A percentile compares a stretch with the other conserved stretches of the same genome.
phyloP scores from a whole-genome alignment of 2,113 vertebrate species.

The Caranx melampygus region DNA sequence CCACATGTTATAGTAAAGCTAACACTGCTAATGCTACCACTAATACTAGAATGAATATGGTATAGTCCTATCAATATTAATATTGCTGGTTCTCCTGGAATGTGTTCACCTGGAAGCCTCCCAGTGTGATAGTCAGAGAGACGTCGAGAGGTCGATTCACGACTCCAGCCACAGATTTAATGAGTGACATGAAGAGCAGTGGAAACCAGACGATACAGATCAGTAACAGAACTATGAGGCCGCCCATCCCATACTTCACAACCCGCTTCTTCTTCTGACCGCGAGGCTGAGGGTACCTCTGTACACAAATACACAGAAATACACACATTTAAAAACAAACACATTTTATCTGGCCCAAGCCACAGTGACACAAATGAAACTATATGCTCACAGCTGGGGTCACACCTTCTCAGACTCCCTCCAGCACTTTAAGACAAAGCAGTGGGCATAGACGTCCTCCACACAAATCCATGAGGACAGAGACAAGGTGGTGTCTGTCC shows the following conservation, averaged over 20 bases:
- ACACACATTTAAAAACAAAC: not conserved
- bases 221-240: slow-evolving; percentile 61
- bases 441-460: slow-evolving; percentile 67
- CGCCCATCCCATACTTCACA: slow-evolving; percentile 71
- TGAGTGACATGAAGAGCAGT: slow-evolving; percentile 68
- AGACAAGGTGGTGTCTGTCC: slow-evolving; percentile 68
- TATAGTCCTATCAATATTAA: too few species aligned
- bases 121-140: slow-evolving; percentile 64
- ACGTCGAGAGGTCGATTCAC: slow-evolving; percentile 60
- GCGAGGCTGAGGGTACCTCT: slow-evolving; percentile 65
- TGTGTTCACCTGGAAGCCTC: slow-evolving; percentile 66
- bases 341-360: slow-evolving; percentile 55
- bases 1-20: not conserved
- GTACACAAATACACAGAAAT: slow-evolving; percentile 26
- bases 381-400: not conserved
- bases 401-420: slow-evolving; percentile 65
- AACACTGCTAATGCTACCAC: too few species aligned
- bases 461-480: slow-evolving; percentile 71
- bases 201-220: slow-evolving; percentile 73
- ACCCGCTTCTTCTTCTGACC: slow-evolving; percentile 68
- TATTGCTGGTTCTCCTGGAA: too few species aligned
- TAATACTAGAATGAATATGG: not conserved
- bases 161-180: slow-evolving; percentile 65
- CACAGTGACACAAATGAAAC: not conserved
- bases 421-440: slow-evolving; percentile 67